These are phyloP conservation scores for Hedya salicella DNA, from an alignment of 2,888 invertebrate species.

Conservation along the genomic window DNA sequence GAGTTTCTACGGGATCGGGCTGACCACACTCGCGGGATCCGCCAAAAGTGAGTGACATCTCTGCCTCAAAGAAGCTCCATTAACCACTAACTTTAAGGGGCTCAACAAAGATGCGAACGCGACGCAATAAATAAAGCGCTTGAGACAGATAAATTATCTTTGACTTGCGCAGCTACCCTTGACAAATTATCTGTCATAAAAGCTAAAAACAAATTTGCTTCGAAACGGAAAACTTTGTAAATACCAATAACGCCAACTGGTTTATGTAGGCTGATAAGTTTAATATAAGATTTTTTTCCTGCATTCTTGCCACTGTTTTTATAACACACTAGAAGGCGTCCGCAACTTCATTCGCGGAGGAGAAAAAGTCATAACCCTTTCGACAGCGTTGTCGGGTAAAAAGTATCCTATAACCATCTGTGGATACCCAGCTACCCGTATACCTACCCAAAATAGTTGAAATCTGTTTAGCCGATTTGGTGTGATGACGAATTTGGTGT, in stretches of 20 bases:
- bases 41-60: constrained; percentile 68
- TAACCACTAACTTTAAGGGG: constrained; percentile 79
- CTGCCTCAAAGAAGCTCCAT: constrained; percentile 78
- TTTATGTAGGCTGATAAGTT: constrained; percentile 54
- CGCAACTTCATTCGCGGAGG: too few species aligned
- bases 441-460: too few species aligned
- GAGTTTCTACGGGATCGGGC: constrained; percentile 49
- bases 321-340: too few species aligned
- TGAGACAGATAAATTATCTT: constrained; percentile 84
- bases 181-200: constrained; percentile 84
- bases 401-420: too few species aligned
- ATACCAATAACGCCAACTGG: constrained; percentile 65
- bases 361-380: too few species aligned
- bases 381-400: too few species aligned
- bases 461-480: too few species aligned
- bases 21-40: constrained; percentile 60
- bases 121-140: constrained; percentile 82
- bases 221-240: constrained; percentile 76
- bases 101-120: constrained; percentile 79
- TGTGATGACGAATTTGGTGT: too few species aligned
- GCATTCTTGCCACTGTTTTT: too few species aligned
- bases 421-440: too few species aligned
- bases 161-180: constrained; percentile 79
- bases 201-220: constrained; percentile 81
- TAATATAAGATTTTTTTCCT: not conserved